Evolutionary conservation across 1,140 invertebrate species (phyloP).

Genomic region (Tachypleus tridentatus): DNA sequence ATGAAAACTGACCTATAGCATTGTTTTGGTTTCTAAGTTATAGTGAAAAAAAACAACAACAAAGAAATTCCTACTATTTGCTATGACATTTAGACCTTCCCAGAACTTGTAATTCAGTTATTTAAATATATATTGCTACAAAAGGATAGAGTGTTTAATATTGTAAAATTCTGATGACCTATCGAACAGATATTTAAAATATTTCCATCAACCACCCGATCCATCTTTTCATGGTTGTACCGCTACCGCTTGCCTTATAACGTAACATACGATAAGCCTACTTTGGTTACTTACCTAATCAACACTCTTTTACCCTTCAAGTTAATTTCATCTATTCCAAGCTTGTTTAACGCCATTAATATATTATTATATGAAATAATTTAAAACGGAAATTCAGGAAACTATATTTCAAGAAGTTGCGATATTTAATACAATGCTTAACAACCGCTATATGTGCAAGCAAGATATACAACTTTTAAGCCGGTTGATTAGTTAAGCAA

Average conservation of each 20-base stretch:
- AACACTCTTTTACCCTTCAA: conserved; percentile 40
- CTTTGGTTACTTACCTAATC: conserved; percentile 31
- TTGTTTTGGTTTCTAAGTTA: no score
- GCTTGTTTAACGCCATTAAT: conserved; percentile 53
- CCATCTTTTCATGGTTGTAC: neutral
- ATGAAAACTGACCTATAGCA: no score
- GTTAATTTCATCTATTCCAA: conserved; percentile 41
- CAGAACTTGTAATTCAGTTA: neutral
- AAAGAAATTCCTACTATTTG: no score
- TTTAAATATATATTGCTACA: neutral
- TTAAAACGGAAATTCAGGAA: no score
- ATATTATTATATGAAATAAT: no score
- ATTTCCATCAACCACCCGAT: neutral
- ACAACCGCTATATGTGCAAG: no score
- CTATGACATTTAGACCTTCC: no score
- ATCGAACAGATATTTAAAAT: conserved; percentile 1
- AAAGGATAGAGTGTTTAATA: neutral
- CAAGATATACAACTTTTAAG: no score
- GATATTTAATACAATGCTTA: no score
- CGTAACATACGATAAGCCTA: neutral
- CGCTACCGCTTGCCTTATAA: neutral
- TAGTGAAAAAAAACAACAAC: no score
- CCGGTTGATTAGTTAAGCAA: no score
- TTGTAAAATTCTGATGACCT: neutral
- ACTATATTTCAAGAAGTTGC: no score